Conservation (phyloP, 2,797 vertebrate species). For the Chaenodraco wilsoni region DNA sequence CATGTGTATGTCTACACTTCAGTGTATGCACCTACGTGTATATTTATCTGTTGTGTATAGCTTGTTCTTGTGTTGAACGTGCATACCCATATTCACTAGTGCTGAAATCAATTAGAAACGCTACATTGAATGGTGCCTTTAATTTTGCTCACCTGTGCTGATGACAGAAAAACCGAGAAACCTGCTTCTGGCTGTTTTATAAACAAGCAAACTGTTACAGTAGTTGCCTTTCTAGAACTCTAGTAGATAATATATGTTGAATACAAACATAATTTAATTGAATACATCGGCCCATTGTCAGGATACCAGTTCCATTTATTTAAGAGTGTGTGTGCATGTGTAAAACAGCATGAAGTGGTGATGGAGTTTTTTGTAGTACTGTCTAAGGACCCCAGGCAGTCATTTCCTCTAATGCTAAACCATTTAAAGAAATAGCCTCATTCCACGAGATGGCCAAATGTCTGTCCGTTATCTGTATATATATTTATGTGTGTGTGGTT, state of each 20-base stretch:
- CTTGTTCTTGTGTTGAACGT: not conserved
- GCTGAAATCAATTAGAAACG: conserved; percentile 2
- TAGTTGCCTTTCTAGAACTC: too few species aligned
- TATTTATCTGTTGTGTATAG: not conserved
- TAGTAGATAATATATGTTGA: too few species aligned
- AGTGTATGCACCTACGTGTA: not conserved
- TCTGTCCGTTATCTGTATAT: conserved; percentile 44
- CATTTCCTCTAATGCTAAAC: conserved; percentile 71
- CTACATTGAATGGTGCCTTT: not conserved
- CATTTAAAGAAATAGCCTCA: conserved; percentile 73
- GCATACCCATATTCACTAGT: not conserved
- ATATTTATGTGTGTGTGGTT: not conserved
- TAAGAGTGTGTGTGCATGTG: not conserved
- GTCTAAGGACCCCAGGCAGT: conserved; percentile 67
- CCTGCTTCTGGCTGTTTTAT: not conserved
- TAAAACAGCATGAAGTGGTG: conserved; percentile 50
- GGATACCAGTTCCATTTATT: too few species aligned
- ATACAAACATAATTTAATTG: too few species aligned
- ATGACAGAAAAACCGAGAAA: too few species aligned
- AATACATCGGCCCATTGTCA: too few species aligned
- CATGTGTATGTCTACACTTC: not conserved
- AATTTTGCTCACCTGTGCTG: too few species aligned
- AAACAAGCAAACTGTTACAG: not conserved
- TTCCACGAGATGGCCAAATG: conserved; percentile 60
- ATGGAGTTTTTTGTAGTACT: conserved; percentile 58